Percentiles rank a stretch among this genome's conserved stretches.
These are phyloP conservation scores for Anisognathus igniventris DNA, from an alignment of 2,797 vertebrate genomes.

Conservation along the genomic window DNA sequence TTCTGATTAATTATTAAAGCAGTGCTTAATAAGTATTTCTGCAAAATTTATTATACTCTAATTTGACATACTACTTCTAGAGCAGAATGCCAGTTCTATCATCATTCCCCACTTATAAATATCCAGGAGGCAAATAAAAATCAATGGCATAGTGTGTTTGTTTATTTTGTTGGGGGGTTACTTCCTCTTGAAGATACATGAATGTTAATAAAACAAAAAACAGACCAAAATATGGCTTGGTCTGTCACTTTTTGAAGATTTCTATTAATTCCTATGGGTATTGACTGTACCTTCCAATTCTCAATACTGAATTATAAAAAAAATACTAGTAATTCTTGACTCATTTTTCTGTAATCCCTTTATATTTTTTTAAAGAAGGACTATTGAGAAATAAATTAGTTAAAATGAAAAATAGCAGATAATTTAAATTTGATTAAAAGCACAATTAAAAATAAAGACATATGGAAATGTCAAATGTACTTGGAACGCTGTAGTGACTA, in stretches of 20 bases:
- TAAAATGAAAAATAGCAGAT: neutral
- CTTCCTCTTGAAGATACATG: neutral
- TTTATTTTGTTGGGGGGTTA: neutral
- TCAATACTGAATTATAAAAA: neutral
- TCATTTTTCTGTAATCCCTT: neutral
- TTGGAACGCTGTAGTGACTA: neutral
- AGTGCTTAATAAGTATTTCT: neutral
- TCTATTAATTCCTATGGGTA: neutral
- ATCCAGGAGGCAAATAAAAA: neutral
- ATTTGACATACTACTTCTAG: neutral
- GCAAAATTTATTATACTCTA: neutral
- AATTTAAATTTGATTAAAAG: neutral
- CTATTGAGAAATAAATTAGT: neutral
- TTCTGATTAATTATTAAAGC: conserved; percentile 11
- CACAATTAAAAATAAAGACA: neutral
- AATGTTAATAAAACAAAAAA: neutral
- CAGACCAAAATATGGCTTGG: neutral
- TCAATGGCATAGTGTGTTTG: neutral
- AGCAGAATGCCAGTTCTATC: neutral
- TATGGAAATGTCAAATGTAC: neutral
- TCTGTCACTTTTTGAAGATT: neutral
- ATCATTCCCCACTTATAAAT: neutral
- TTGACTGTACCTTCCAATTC: neutral
- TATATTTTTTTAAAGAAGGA: neutral
- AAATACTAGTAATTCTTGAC: neutral